Evolutionary conservation across 2,888 invertebrate genomes (phyloP).

Genomic region (Cheilosia soror): DNA sequence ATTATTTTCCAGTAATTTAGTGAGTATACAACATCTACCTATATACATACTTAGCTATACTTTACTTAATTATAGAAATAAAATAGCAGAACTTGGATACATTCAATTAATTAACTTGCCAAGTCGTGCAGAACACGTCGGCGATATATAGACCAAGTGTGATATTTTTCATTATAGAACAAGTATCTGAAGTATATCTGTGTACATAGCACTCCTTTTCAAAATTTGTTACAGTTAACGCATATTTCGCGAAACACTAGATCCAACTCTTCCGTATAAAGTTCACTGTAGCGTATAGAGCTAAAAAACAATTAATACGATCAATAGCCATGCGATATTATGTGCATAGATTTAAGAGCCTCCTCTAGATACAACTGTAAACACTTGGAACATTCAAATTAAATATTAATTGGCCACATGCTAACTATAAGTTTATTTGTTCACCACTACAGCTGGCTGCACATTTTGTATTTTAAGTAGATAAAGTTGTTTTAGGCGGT

Average conservation of each 20-base stretch:
- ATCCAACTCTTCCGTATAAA: constrained; percentile 34
- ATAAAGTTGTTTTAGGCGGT: neutral
- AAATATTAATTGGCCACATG: constrained; percentile 14
- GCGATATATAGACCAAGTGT: neutral
- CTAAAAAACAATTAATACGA: constrained; percentile 52
- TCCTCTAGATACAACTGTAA: constrained; percentile 31
- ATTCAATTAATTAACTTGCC: constrained; percentile 10
- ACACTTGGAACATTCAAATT: constrained; percentile 28
- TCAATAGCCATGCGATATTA: constrained; percentile 48
- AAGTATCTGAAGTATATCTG: neutral
- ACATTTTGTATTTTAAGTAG: neutral
- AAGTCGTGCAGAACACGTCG: constrained; percentile 31
- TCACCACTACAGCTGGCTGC: constrained; percentile 18
- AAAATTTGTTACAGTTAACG: constrained; percentile 38
- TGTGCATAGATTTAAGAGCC: constrained; percentile 34
- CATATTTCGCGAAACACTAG: constrained; percentile 13
- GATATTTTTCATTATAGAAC: neutral
- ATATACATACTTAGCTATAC: too few relatives aligned
- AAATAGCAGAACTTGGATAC: neutral
- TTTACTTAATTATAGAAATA: neutral
- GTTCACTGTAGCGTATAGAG: constrained; percentile 55
- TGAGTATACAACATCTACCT: constrained; percentile 21
- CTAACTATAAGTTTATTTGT: constrained; percentile 8
- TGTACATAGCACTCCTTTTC: constrained; percentile 9
- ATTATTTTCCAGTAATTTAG: constrained; percentile 68